These are phyloP conservation scores for Leucoraja erinaceus DNA, from an alignment of 2,113 vertebrate species.

Conservation along the genomic window DNA sequence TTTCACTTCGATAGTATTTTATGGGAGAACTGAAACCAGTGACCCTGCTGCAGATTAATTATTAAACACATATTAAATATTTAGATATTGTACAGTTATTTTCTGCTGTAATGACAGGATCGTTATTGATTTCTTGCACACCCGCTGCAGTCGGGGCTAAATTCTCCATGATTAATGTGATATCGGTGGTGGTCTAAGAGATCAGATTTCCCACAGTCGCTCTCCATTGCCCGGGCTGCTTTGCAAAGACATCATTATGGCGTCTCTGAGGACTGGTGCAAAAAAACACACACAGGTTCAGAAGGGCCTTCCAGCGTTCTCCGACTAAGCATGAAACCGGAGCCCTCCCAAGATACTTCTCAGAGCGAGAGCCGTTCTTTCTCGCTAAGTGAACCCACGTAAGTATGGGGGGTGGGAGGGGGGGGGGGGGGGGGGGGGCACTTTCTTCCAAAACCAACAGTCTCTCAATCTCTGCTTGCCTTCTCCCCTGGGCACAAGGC, in stretches of 20 bases:
- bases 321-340: neutral
- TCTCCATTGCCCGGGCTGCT: neutral
- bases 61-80: slow-evolving; percentile 13
- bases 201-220: neutral
- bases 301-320: neutral
- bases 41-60: neutral
- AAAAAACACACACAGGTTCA: neutral
- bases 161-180: slow-evolving; percentile 1
- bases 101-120: slow-evolving; percentile 1
- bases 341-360: neutral
- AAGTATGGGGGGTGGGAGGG: too few species aligned
- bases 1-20: slow-evolving; percentile 13
- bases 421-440: too few species aligned
- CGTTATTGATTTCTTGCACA: slow-evolving; percentile 20
- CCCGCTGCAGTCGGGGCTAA: neutral
- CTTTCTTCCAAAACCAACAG: neutral
- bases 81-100: slow-evolving; percentile 20
- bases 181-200: neutral
- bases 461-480: slow-evolving; percentile 15
- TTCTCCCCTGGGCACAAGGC: neutral
- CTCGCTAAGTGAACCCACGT: neutral
- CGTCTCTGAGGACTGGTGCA: neutral
- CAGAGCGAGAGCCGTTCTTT: neutral
- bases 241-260: slow-evolving; percentile 3
- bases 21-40: neutral